Conservation (phyloP, 2,888 invertebrate genomes). For the Acrocera orbiculus region DNA sequence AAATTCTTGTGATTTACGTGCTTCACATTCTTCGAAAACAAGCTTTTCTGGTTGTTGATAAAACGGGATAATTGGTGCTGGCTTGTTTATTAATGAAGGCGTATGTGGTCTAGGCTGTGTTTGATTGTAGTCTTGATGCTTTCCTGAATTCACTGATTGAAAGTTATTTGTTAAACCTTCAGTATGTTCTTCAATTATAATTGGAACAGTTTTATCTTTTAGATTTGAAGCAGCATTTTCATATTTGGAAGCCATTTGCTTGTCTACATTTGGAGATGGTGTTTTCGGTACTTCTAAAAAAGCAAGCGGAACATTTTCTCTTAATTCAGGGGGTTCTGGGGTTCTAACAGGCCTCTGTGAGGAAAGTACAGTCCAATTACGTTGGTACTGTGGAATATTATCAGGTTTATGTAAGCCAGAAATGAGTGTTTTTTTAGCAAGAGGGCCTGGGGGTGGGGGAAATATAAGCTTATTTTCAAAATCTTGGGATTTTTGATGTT, state of each 20-base stretch:
- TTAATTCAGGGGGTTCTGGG: slow-evolving; percentile 37
- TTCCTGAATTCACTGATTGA: slow-evolving; percentile 44
- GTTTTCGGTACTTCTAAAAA: slow-evolving; percentile 23
- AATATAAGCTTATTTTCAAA: slow-evolving; percentile 25
- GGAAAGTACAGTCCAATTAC: slow-evolving; percentile 40
- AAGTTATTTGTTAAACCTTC: slow-evolving; percentile 44
- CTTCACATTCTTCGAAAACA: slow-evolving; percentile 45
- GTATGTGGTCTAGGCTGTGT: slow-evolving; percentile 39
- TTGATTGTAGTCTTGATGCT: slow-evolving; percentile 24
- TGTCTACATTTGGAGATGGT: slow-evolving; percentile 18
- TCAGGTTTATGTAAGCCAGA: slow-evolving; percentile 44
- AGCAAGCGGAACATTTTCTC: slow-evolving; percentile 31
- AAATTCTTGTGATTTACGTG: slow-evolving; percentile 40
- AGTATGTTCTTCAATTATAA: slow-evolving; percentile 30
- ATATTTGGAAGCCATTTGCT: slow-evolving; percentile 9
- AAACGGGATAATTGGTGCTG: slow-evolving; percentile 56
- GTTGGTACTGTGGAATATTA: slow-evolving; percentile 45
- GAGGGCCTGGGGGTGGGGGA: slow-evolving; percentile 25
- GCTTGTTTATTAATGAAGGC: slow-evolving; percentile 50
- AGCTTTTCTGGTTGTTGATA: slow-evolving; percentile 54
- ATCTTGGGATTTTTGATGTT: slow-evolving; percentile 14
- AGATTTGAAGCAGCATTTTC: slow-evolving; percentile 13
- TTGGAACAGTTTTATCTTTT: slow-evolving; percentile 14
- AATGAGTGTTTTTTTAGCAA: slow-evolving; percentile 22
- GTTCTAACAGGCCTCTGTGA: slow-evolving; percentile 40